Base-by-base conservation (phyloP, 2,888 invertebrate species). In the Tinea semifulvella region DNA sequence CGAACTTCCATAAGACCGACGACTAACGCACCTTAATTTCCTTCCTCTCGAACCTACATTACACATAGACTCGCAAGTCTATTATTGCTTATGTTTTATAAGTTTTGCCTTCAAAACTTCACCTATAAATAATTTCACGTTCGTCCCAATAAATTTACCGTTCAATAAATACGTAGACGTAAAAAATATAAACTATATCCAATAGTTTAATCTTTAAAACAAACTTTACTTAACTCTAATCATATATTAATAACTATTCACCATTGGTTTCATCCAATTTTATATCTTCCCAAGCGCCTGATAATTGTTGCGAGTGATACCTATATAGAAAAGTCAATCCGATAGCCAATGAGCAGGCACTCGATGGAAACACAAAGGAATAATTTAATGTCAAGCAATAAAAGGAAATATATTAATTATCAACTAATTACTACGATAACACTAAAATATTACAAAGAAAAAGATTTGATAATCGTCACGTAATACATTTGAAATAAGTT, bases 171-270 rank as follows among this genome's bases (percentile, higher is more conserved):
- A 80, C 79, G 73, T 79, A 80, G 76, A 80, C 72, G 80, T 80
- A 80, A 79, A 80, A 80, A 80, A 80, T 80, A 80, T 80, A 80
- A 80, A 80, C 80, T 80, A 80, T 80, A 77, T 80, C 4, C 71
- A 73, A 80, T 80, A 80, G 80, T 80, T 80, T 79, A 80, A 80
- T 80, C 79, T 80, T 79, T 77, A 79, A 80, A 80, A 80, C 79
- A 79, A 80, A 80, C 79, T 74, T 77, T 58, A 52, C 63, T 70
- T 60, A 68, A 17, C 48, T 50, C 76, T 79, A 79, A 75, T 76
- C 76, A 79, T 79, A 79, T 80, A 80, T 80, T 79, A 79, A 77
- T 80, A 77, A 77, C 79, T 79, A 80, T 79, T 71, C 64, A 69
- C 77, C 79, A 74, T 74, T 76, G 77, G 67, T 75, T 65, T 74